Evolutionary conservation across 2,888 invertebrate genomes (phyloP), one percentile per base, ranked within the genome.

Genomic region (Papilio elwesi): DNA sequence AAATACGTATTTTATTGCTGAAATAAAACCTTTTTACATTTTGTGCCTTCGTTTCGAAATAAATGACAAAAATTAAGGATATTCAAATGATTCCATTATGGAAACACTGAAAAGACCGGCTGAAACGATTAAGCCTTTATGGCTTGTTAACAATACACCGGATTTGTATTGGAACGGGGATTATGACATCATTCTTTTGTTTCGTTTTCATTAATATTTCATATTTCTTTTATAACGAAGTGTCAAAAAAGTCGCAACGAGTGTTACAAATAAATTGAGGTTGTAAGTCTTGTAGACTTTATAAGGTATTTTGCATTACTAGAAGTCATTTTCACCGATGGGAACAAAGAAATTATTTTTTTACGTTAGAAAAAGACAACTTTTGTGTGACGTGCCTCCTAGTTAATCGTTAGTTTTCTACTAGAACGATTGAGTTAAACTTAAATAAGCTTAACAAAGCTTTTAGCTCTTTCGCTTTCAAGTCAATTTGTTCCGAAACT

Each of bases 111-210:
- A 57, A 57, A 57, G 57, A 49, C 53, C 57, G 48, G 36, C 43
- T 15, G 57, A 48, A 68, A 49, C 68, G 68, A 57, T 68, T 68
- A 68, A 68, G 47, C 68, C 68, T 68, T 68, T 68, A 68, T 57
- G 57, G 26, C 68, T 48, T 36, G 68, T 68, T 68, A 68, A 68
- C 68, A 68, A 68, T 68, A 57, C 48, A 57, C 26, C 55, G 68
- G 68, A 68, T 68, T 57, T 68, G 68, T 68, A 68, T 55, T 38
- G 57, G n/a, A 26, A 48, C 57, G 16, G 36, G 53, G 49, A 68
- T 68, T 68, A 57, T 55, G 43, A 36, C 57, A 47, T 68, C 26
- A 49, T 57, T 57, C n/a, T 49, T 55, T 68, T 68, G 43, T 7
- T 67, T 67, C 53, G 67, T 67, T 57, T 49, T n/a, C 68, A 57